Conservation (phyloP, 2,113 vertebrate genomes). For the Vanacampus margaritifer region DNA sequence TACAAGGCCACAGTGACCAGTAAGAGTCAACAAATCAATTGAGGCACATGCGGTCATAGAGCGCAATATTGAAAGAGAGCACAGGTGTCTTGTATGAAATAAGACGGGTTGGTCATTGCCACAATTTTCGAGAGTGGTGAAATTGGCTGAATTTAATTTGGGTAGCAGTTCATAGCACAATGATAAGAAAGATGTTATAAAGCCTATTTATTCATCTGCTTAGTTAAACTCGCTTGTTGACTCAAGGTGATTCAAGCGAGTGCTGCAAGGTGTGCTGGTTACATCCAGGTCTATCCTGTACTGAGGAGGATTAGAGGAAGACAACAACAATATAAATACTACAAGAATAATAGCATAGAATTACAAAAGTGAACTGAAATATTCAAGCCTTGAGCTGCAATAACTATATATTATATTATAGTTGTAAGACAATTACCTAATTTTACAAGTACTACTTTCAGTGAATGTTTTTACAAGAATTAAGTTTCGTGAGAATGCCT, state of each 20-base stretch:
- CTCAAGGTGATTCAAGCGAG: background rate
- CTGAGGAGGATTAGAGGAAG: no score
- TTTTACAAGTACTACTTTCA: no score
- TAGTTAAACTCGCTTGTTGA: background rate
- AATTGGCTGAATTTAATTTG: background rate
- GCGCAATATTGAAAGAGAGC: background rate
- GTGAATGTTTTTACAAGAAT: no score
- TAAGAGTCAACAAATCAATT: background rate
- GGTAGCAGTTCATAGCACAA: background rate
- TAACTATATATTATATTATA: no score
- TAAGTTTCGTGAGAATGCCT: no score
- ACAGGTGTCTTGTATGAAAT: background rate
- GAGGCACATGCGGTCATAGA: background rate
- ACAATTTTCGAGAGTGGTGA: background rate
- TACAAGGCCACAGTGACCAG: background rate
- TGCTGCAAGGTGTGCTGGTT: background rate
- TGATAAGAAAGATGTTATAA: background rate
- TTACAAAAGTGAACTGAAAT: no score
- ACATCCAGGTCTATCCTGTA: background rate
- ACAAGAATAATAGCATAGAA: no score
- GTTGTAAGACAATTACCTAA: no score
- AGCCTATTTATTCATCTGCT: background rate
- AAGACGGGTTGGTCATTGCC: background rate
- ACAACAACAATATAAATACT: no score
- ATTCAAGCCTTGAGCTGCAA: no score